These are phyloP conservation scores for Chondrilla cf. caribensis DNA, from an alignment of 37 sponge, comb jelly and placozoan species.

Conservation along the genomic window DNA sequence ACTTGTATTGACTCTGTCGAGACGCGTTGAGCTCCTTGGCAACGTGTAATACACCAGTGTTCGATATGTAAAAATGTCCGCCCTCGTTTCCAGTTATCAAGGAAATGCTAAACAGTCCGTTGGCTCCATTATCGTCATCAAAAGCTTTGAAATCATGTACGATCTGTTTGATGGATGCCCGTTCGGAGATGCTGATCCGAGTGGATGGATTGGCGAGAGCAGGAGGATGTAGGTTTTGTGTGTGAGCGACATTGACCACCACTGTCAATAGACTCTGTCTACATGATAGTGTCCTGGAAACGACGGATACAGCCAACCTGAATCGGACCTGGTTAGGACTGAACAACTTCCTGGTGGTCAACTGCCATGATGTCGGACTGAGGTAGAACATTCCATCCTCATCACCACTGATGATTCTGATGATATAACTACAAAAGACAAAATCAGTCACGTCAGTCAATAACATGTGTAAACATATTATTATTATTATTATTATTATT, in stretches of 20 bases:
- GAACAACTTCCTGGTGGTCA: background rate
- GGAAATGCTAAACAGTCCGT: background rate
- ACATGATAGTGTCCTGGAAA: background rate
- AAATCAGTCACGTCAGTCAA: background rate
- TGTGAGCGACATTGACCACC: background rate
- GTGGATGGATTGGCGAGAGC: background rate
- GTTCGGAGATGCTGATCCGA: background rate
- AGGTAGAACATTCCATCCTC: background rate
- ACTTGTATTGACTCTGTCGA: background rate
- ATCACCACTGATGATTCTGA: background rate
- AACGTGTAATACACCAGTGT: background rate
- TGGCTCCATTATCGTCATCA: background rate
- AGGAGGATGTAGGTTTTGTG: background rate
- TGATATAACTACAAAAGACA: background rate
- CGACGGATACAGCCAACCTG: background rate
- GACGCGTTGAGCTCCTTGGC: conserved; percentile 6
- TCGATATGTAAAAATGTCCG: background rate
- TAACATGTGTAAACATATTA: background rate
- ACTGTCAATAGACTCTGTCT: background rate
- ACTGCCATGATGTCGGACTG: background rate
- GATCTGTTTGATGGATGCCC: background rate
- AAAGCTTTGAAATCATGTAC: background rate
- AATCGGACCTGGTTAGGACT: background rate
- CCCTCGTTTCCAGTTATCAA: background rate
- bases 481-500: too few species aligned